These are phyloP conservation scores for Morpho deidamia DNA, from an alignment of 2,888 invertebrate species.

Conservation along the genomic window DNA sequence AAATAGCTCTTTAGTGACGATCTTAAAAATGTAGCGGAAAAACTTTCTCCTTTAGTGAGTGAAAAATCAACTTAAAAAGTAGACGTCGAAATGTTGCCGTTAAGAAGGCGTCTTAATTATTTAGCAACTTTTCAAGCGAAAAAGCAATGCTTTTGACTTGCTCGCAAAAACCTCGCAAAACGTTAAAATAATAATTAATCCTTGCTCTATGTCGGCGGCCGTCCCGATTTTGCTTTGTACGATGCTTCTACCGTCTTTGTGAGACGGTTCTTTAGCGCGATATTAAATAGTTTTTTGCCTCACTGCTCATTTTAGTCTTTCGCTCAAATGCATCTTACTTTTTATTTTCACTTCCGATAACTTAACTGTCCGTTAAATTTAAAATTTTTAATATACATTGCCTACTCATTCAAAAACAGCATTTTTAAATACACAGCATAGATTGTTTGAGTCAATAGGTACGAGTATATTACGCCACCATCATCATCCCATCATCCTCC, in stretches of 20 bases:
- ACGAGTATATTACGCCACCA: too few relatives aligned
- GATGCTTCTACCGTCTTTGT: slow-evolving; percentile 63
- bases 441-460: background rate
- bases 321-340: slow-evolving; percentile 23
- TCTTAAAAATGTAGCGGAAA: slow-evolving; percentile 26
- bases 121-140: slow-evolving; percentile 71
- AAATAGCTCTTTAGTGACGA: slow-evolving; percentile 1
- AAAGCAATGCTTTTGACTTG: slow-evolving; percentile 74
- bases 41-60: slow-evolving; percentile 32
- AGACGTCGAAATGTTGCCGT: slow-evolving; percentile 60
- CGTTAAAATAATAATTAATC: slow-evolving; percentile 78
- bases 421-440: too few relatives aligned
- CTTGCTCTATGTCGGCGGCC: slow-evolving; percentile 45
- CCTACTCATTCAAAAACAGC: too few relatives aligned
- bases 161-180: slow-evolving; percentile 67
- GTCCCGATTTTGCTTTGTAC: slow-evolving; percentile 54
- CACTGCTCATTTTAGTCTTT: slow-evolving; percentile 48
- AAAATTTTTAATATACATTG: too few relatives aligned
- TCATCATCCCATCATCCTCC: too few relatives aligned
- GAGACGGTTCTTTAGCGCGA: slow-evolving; percentile 51
- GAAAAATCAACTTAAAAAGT: slow-evolving; percentile 50
- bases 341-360: slow-evolving; percentile 1
- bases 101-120: slow-evolving; percentile 71
- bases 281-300: slow-evolving; percentile 73
- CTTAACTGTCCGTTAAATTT: background rate